Evolutionary conservation across 2,888 invertebrate species (phyloP), one percentile per base, ranked within the genome.

Genomic region (Rotaria macrura): DNA sequence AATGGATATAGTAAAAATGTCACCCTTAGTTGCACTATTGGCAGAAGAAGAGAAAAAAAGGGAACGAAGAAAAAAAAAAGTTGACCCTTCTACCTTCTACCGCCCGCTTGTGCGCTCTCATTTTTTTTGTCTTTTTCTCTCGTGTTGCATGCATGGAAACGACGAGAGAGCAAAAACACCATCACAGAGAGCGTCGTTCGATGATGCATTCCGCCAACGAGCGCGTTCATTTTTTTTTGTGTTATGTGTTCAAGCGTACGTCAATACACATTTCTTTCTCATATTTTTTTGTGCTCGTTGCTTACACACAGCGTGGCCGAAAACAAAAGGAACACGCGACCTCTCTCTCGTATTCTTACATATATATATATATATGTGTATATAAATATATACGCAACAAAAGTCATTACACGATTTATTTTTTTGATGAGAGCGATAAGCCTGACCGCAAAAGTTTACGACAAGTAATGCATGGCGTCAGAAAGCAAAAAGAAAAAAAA

Each of bases 401-500:
- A 65, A 65, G 65, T 65, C 65, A 38, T 65, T 17, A 2, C 34
- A 29, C 10, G 23, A 52, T 7, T 52, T 52, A 38, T 29, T 34
- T 65, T 65, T 65, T 65, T 65, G 29, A 65, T 25, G 17, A 65
- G 17, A 65, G 34, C 65, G 65, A 65, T 65, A 65, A 65, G 65
- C 65, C 65, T 65, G 65, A 65, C 65, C 65, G 65, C 65, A 65
- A 65, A 65, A 65, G 65, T 65, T 65, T 65, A 65, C 34, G 29
- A 65, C 34, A 38, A 65, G 29, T 29, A 57, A 57, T 1, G 12
- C 55, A 57, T 57, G 55, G 55, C 55, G 55, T 57, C 55, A 57
- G 55, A 65, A 34, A 34, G 65, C 34, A 65, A 65, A 23, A 52
- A 52, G 23, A 52, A 52, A 29, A 65, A n/a, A 57, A n/a, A n/a